These are phyloP conservation scores for Chrysopa pallens DNA, from an alignment of 1,140 invertebrate species.

Conservation along the genomic window DNA sequence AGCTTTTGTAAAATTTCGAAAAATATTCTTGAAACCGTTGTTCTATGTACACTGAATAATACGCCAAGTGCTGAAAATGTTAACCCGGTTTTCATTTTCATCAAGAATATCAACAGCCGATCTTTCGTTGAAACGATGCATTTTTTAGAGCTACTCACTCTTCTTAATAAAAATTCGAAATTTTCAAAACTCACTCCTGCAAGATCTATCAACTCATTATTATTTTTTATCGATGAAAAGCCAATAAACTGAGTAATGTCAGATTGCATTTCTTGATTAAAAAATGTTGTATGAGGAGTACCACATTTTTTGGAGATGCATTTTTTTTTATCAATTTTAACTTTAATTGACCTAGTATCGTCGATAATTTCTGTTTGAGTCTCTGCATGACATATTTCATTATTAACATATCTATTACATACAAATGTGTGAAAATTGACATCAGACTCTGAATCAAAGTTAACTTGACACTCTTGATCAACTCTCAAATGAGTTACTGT, in stretches of 20 bases:
- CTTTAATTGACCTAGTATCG: neutral
- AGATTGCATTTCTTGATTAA: slow-evolving; percentile 1
- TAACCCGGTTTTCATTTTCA: too few relatives aligned
- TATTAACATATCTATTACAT: too few relatives aligned
- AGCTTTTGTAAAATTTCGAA: slow-evolving; percentile 4
- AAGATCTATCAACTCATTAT: slow-evolving; percentile 3
- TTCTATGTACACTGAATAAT: slow-evolving; percentile 6
- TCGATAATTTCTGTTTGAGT: too few relatives aligned
- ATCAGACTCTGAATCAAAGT: neutral
- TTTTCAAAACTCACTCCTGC: slow-evolving; percentile 4
- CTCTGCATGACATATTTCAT: too few relatives aligned
- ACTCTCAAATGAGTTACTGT: neutral
- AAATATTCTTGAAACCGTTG: slow-evolving; percentile 9
- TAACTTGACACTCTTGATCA: slow-evolving; percentile 3
- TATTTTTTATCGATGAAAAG: slow-evolving; percentile 2
- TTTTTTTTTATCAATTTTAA: slow-evolving; percentile 1
- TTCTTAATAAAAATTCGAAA: slow-evolving; percentile 4
- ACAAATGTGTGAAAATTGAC: neutral
- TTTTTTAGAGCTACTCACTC: too few relatives aligned
- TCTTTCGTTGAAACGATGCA: too few relatives aligned
- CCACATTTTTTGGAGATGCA: slow-evolving; percentile 3
- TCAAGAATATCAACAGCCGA: too few relatives aligned
- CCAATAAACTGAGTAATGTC: slow-evolving; percentile 1
- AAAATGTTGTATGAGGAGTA: slow-evolving; percentile 1
- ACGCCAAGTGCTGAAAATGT: slow-evolving; percentile 6